phyloP scores from a whole-genome alignment of 2,113 vertebrate species.

The Connochaetes taurinus region DNA sequence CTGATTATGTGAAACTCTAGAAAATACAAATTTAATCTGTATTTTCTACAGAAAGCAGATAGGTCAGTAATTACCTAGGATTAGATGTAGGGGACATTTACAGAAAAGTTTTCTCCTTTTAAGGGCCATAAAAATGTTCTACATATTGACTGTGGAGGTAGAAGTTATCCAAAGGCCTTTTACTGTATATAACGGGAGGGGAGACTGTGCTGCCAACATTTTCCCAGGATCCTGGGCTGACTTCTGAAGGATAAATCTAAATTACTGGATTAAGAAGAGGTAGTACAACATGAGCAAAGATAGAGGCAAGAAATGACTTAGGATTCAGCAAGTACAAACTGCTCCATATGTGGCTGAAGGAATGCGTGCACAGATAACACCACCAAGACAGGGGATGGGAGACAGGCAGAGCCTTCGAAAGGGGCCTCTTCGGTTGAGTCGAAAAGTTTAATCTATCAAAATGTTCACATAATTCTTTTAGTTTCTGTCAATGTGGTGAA shows the following conservation, averaged over 20 bases:
- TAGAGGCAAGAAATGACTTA: neutral
- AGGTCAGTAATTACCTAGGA: neutral
- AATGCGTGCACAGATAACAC: neutral
- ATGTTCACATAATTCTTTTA: neutral
- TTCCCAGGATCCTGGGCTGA: neutral
- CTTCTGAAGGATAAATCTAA: neutral
- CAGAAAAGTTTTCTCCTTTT: neutral
- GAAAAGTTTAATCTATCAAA: neutral
- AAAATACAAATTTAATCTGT: neutral
- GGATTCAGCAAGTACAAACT: neutral
- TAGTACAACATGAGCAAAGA: neutral
- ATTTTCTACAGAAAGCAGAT: neutral
- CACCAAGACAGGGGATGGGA: neutral
- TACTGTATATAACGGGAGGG: too few relatives aligned
- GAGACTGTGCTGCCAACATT: neutral
- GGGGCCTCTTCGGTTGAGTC: neutral
- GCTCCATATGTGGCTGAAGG: neutral
- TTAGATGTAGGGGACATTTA: neutral
- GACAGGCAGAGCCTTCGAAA: neutral
- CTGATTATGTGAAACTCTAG: neutral
- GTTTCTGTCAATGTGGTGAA: neutral
- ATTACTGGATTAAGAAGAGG: neutral
- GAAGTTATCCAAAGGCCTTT: neutral
- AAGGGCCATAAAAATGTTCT: neutral
- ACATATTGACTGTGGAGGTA: neutral